These are phyloP conservation scores for Eufriesea mexicana DNA, from an alignment of 1,140 invertebrate species.

Conservation along the genomic window DNA sequence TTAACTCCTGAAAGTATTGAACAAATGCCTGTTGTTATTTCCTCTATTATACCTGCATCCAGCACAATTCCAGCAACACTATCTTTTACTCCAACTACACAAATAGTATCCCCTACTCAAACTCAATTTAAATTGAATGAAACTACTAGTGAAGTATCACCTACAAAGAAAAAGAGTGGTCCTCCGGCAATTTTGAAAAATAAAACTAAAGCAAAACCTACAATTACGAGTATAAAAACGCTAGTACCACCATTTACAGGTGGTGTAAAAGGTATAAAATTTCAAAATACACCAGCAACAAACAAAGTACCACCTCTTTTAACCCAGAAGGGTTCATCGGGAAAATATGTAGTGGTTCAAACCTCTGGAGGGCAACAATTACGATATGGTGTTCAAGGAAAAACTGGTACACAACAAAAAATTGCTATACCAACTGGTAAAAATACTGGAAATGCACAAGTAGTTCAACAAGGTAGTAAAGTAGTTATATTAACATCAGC, in stretches of 20 bases:
- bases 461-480: conserved; percentile 77
- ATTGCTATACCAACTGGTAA: conserved; percentile 70
- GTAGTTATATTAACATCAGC: conserved; percentile 77
- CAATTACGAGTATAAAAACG: conserved; percentile 78
- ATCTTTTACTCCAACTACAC: conserved; percentile 63
- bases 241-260: conserved; percentile 74
- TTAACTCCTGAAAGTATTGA: conserved; percentile 85
- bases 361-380: conserved; percentile 77
- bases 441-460: conserved; percentile 72
- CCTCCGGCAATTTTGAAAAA: conserved; percentile 78
- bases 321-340: conserved; percentile 77
- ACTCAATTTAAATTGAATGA: conserved; percentile 60
- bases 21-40: conserved; percentile 86
- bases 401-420: conserved; percentile 69
- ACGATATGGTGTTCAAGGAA: conserved; percentile 75
- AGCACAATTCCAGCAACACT: conserved; percentile 55
- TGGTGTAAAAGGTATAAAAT: conserved; percentile 74
- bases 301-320: conserved; percentile 64
- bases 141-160: conserved; percentile 45
- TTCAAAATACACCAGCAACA: conserved; percentile 66
- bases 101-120: conserved; percentile 64
- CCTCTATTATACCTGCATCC: conserved; percentile 81
- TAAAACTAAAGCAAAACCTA: conserved; percentile 78
- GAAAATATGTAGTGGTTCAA: conserved; percentile 86
- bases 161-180: conserved; percentile 76